Conservation (phyloP, 2,888 invertebrate genomes). For the Tortricodes alternella region DNA sequence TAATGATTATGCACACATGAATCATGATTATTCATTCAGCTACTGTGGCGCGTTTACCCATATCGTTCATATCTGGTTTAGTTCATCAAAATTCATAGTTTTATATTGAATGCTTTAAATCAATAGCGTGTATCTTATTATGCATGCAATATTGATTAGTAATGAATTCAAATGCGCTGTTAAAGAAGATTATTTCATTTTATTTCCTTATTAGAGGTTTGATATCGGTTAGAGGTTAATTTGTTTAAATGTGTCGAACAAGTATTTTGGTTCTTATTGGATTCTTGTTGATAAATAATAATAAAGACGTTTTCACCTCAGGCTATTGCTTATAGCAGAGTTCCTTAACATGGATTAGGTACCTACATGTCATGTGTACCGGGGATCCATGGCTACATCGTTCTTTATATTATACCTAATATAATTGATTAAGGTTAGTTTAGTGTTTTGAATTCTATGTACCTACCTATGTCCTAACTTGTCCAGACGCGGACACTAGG, state of each 20-base stretch:
- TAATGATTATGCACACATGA: too few species aligned
- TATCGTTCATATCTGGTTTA: conserved; percentile 1
- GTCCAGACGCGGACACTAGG: too few species aligned
- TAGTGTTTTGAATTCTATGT: too few species aligned
- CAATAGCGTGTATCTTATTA: conserved; percentile 23
- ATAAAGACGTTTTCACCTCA: conserved; percentile 16
- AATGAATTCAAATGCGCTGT: conserved; percentile 21
- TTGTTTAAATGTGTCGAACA: conserved; percentile 22
- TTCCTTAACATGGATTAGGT: too few species aligned
- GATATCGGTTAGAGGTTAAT: neutral
- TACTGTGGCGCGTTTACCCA: conserved; percentile 12
- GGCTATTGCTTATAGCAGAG: conserved; percentile 22
- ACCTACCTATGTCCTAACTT: too few species aligned
- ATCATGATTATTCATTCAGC: conserved; percentile 12
- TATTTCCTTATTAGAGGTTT: conserved; percentile 22
- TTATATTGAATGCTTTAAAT: conserved; percentile 25
- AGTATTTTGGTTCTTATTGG: conserved; percentile 12
- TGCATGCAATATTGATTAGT: conserved; percentile 25
- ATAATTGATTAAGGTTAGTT: too few species aligned
- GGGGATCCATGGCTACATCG: too few species aligned
- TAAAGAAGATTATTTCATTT: conserved; percentile 17
- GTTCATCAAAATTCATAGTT: conserved; percentile 26
- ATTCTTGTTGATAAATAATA: conserved; percentile 19
- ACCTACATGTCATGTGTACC: too few species aligned
- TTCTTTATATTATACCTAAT: too few species aligned